Evolutionary conservation across 1,140 invertebrate species (phyloP).

Genomic region (Aphaenogaster floridana): DNA sequence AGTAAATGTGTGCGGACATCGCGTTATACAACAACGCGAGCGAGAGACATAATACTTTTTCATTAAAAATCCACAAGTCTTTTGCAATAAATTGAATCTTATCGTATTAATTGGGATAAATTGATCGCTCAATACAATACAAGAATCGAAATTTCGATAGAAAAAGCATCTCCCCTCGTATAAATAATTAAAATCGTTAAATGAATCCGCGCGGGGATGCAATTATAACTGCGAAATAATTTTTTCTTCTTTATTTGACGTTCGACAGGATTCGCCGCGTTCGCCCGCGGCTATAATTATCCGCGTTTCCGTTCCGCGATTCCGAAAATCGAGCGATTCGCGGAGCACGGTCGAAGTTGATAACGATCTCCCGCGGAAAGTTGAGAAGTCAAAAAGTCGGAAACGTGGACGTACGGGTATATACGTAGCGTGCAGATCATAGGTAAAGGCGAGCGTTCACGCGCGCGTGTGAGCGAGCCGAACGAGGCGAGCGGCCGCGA

Average conservation of each 20-base stretch:
- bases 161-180: neutral
- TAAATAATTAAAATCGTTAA: constrained; percentile 51
- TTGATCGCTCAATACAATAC: neutral
- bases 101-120: constrained; percentile 23
- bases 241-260: constrained; percentile 40
- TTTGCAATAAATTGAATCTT: constrained; percentile 10
- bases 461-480: constrained; percentile 15
- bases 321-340: constrained; percentile 61
- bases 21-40: neutral
- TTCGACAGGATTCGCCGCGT: neutral
- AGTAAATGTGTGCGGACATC: neutral
- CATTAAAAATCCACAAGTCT: neutral
- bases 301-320: constrained; percentile 39
- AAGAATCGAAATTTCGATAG: constrained; percentile 1
- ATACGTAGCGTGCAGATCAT: neutral
- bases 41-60: neutral
- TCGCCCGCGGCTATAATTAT: constrained; percentile 49
- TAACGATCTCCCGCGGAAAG: constrained; percentile 57
- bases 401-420: neutral
- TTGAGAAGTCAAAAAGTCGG: constrained; percentile 50
- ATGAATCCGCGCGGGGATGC: constrained; percentile 19
- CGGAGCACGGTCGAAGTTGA: constrained; percentile 51
- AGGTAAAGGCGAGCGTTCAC: constrained; percentile 23
- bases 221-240: constrained; percentile 54
- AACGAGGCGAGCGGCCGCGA: constrained; percentile 15